Percentiles rank a stretch among this genome's conserved stretches.
phyloP scores from a whole-genome alignment of 2,113 vertebrate genomes.

The Scophthalmus maximus region DNA sequence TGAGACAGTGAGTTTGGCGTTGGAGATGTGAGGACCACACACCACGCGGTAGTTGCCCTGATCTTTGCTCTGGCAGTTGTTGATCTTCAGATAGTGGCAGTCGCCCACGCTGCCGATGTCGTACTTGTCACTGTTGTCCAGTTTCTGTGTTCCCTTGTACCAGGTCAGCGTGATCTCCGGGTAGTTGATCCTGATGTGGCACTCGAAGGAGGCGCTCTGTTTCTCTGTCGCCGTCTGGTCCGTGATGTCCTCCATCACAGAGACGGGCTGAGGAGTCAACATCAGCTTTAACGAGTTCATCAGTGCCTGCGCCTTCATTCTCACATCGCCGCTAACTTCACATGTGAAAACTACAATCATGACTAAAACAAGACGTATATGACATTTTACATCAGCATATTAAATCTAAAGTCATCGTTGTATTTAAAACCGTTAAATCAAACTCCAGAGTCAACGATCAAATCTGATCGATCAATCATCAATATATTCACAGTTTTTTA shows the following conservation, averaged over 20 bases:
- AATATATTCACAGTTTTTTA: no score
- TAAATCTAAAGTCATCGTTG: neutral
- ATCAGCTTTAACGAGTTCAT: neutral
- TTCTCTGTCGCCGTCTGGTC: constrained; percentile 87
- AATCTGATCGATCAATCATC: no score
- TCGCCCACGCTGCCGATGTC: constrained; percentile 89
- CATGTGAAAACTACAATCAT: no score
- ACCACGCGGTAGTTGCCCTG: constrained; percentile 95
- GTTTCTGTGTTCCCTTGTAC: constrained; percentile 97
- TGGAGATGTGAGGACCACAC: constrained; percentile 96
- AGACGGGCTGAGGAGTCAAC: constrained; percentile 86
- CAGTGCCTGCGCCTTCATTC: no score
- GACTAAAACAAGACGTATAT: neutral
- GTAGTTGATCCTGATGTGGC: constrained; percentile 95
- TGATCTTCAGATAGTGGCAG: constrained; percentile 88
- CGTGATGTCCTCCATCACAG: constrained; percentile 90
- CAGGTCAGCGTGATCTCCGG: constrained; percentile 96
- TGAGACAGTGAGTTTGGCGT: constrained; percentile 90
- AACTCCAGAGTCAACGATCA: no score
- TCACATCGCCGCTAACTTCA: no score
- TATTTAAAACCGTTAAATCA: no score
- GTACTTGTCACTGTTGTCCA: constrained; percentile 90
- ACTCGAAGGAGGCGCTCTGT: constrained; percentile 90
- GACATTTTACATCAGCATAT: neutral
- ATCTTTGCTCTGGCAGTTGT: constrained; percentile 88